Conservation (phyloP, 2,113 vertebrate species). For the Panthera tigris region DNA sequence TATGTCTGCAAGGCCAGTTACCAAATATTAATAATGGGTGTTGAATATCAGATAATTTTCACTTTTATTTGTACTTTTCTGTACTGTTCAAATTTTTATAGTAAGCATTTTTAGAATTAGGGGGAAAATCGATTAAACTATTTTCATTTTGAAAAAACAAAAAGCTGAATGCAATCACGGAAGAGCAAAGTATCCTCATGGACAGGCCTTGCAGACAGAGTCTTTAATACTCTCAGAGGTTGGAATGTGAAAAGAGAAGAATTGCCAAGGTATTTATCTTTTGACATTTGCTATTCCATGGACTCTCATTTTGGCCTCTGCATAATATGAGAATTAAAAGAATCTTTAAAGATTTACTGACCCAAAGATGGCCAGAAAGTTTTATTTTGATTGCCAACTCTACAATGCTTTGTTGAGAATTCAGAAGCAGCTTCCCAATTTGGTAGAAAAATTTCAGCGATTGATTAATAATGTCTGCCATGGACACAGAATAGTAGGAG, state of each 20-base stretch:
- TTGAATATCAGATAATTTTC: background rate
- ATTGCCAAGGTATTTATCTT: background rate
- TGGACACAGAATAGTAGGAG: background rate
- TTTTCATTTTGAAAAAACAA: slow-evolving; percentile 20
- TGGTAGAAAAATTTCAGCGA: slow-evolving; percentile 3
- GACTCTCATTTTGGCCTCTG: slow-evolving; percentile 12
- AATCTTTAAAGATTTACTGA: background rate
- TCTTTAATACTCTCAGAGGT: background rate
- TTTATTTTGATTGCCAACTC: slow-evolving; percentile 5
- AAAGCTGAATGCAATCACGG: background rate
- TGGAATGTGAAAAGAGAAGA: slow-evolving; percentile 1
- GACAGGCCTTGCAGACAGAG: background rate
- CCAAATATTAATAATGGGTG: background rate
- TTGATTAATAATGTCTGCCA: background rate
- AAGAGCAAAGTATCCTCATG: background rate
- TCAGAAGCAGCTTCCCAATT: background rate
- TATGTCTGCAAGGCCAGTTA: background rate
- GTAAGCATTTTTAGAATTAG: slow-evolving; percentile 17
- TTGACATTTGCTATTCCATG: background rate
- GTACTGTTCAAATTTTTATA: background rate
- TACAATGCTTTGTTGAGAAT: background rate
- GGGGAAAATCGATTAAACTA: background rate
- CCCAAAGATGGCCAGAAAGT: background rate
- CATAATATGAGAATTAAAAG: slow-evolving; percentile 21
- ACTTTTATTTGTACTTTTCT: slow-evolving; percentile 41